Base-by-base conservation (phyloP, 2,888 invertebrate species). In the Agrilus cyanescens region DNA sequence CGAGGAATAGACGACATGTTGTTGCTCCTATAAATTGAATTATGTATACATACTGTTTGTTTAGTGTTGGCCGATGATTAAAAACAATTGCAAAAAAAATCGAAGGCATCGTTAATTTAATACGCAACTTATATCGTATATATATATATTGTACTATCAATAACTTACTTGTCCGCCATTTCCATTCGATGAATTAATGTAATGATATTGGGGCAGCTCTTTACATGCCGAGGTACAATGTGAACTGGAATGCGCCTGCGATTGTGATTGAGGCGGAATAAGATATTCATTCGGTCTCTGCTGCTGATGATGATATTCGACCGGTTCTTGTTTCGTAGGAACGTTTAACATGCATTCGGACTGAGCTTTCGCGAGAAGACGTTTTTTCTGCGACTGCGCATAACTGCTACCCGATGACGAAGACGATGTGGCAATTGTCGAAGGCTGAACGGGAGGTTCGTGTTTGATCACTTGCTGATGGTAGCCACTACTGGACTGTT, bases 351-450 rank as follows among this genome's bases (percentile, higher is more conserved):
- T 74, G 57, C 80, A 80, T 56, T 84, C 82, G 13, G 78, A 81
- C 59, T 89, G 88, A 42, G 87, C 88, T 68, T 91, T 87, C 41
- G 89, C 89, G 48, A 91, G 67, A 41, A 91, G 71, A 20, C 90
- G 76, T 65, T 91, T 91, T 76, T 91, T 91, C 68, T 91, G 89
- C 40, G 86, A 85, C 62, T 85, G 84, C 8, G 80, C 80, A 36
- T 64, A 63, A 48, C 62, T 58, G 10, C 50, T 48, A 49, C 53
- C 47, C 43, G 34, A 38, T 44, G 33, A 32, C 38, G 46, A 39
- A 33, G 46, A 32, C 20, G 46, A 32, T 35, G 46, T 45, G 25
- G 44, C 43, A 4, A 33, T 37, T 32, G 38, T 32, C 31, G 33
- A 40, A 12, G 32, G 20, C 8, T 36, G 45, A 30, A 38, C 33